A percentile compares a stretch with the other conserved stretches of the same genome.
Conservation (phyloP, 2,888 invertebrate genomes). For the Cryptophagus acutangulus region DNA sequence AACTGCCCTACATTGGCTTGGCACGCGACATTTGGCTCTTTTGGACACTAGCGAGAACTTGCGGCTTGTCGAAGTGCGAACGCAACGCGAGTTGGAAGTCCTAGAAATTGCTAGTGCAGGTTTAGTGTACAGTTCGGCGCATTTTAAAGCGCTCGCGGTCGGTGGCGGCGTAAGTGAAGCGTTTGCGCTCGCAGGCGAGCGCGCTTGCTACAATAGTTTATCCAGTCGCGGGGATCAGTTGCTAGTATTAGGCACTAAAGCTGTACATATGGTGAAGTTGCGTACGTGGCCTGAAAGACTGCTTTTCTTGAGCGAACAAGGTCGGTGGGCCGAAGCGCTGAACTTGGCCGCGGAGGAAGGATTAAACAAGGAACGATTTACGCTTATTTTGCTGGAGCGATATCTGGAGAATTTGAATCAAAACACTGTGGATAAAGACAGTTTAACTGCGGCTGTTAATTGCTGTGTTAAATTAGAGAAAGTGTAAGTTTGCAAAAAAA, state of each 20-base stretch:
- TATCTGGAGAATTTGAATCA: conserved; percentile 49
- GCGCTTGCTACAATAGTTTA: conserved; percentile 71
- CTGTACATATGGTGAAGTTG: conserved; percentile 56
- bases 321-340: conserved; percentile 55
- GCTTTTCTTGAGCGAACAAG: conserved; percentile 57
- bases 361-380: conserved; percentile 42
- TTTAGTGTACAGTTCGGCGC: conserved; percentile 81
- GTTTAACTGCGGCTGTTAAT: conserved; percentile 48
- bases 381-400: conserved; percentile 39
- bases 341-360: conserved; percentile 54
- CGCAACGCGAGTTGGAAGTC: conserved; percentile 79
- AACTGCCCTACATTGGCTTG: conserved; percentile 76
- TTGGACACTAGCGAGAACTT: conserved; percentile 82
- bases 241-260: conserved; percentile 62
- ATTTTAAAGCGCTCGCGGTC: conserved; percentile 87
- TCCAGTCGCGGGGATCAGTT: conserved; percentile 64
- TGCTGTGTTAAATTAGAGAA: conserved; percentile 50
- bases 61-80: conserved; percentile 83
- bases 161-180: conserved; percentile 88
- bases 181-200: conserved; percentile 67
- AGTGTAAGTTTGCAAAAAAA: conserved; percentile 45
- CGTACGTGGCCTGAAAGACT: conserved; percentile 65
- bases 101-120: conserved; percentile 76
- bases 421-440: conserved; percentile 45
- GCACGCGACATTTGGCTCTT: conserved; percentile 75